phyloP scores from a whole-genome alignment of 2,113 vertebrate species.

The Pycnonotus jocosus region DNA sequence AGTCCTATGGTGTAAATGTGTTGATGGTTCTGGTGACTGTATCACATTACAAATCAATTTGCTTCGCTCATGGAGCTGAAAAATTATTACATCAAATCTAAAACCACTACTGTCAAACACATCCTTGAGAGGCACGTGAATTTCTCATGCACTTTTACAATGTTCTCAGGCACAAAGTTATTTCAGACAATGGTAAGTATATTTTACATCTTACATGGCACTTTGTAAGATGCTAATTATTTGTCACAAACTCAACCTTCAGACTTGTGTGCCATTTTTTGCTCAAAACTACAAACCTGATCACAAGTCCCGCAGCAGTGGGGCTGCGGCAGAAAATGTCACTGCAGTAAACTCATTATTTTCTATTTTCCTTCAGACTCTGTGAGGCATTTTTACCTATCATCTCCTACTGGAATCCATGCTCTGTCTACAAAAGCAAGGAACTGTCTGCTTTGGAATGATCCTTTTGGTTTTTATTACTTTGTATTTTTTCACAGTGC shows the following conservation, averaged over 20 bases:
- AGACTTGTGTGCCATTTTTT: neutral
- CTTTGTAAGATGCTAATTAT: neutral
- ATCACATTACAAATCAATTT: constrained; percentile 9
- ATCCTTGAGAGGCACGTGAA: neutral
- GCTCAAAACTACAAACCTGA: neutral
- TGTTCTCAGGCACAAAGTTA: neutral
- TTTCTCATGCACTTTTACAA: neutral
- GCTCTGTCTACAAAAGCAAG: neutral
- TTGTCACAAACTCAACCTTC: neutral
- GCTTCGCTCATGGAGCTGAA: neutral
- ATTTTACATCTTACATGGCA: neutral
- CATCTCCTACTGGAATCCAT: neutral
- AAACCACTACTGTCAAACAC: neutral
- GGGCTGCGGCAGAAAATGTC: neutral
- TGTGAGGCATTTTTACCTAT: neutral
- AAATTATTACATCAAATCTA: neutral
- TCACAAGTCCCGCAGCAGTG: neutral
- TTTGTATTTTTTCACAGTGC: neutral
- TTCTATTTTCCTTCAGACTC: neutral
- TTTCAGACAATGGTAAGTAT: neutral
- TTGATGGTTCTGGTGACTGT: neutral
- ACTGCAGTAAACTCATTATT: neutral
- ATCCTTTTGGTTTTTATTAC: neutral
- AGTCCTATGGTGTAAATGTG: neutral
- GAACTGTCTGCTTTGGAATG: neutral